Conservation (phyloP, 2,113 vertebrate species). For the Delphinus delphis region DNA sequence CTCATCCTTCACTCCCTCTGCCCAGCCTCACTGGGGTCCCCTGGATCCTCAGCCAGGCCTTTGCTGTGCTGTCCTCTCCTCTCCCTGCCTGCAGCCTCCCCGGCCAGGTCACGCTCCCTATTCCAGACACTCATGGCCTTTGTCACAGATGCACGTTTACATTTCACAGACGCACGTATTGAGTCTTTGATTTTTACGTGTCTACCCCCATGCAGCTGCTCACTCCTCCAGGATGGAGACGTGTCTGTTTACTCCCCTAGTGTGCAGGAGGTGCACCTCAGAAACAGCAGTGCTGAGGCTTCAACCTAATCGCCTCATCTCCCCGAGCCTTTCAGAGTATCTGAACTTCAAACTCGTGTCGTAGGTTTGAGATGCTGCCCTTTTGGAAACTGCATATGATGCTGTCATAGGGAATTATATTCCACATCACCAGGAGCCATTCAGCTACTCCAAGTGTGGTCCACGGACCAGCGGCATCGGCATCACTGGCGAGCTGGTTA, state of each 20-base stretch:
- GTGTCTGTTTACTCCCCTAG: not conserved
- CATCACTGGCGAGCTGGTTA: not conserved
- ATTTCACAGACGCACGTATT: not conserved
- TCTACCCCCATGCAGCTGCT: not conserved
- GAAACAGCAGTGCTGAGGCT: too few relatives aligned
- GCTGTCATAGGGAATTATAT: not conserved
- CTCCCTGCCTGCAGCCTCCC: too few relatives aligned
- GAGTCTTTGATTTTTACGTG: not conserved
- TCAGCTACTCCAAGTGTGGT: not conserved
- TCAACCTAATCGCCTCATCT: not conserved
- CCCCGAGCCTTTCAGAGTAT: not conserved
- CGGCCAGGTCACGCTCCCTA: too few relatives aligned
- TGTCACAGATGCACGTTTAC: not conserved
- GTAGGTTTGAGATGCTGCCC: not conserved
- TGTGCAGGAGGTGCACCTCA: not conserved
- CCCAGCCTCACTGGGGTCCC: accelerated
- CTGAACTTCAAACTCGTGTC: not conserved
- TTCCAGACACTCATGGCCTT: not conserved
- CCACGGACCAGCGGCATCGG: accelerated
- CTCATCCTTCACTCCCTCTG: not conserved
- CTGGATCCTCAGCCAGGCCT: not conserved
- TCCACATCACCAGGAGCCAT: not conserved
- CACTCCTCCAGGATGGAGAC: not conserved
- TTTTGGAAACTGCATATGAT: not conserved
- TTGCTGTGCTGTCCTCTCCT: not conserved